phyloP scores from a whole-genome alignment of 2,113 vertebrate genomes.

The Anas platyrhynchos region DNA sequence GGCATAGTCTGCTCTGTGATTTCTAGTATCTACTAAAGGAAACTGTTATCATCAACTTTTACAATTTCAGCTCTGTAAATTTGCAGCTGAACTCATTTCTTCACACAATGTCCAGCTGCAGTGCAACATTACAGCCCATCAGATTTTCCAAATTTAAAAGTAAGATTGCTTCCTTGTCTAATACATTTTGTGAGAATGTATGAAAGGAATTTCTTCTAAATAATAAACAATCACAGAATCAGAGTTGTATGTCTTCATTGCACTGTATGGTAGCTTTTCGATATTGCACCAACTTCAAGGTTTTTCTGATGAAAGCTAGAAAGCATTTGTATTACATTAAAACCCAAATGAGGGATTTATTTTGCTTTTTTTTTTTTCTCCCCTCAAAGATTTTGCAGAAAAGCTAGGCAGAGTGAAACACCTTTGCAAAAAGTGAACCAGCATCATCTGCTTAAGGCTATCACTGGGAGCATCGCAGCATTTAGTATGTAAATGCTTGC shows the following conservation, averaged over 20 bases:
- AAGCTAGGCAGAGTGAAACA: background rate
- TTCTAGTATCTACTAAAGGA: background rate
- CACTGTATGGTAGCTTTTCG: background rate
- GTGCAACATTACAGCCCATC: background rate
- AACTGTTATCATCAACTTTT: background rate
- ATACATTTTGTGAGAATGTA: background rate
- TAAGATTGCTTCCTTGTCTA: background rate
- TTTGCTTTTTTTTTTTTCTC: background rate
- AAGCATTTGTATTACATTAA: background rate
- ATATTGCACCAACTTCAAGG: background rate
- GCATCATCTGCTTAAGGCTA: background rate
- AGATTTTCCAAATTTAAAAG: background rate
- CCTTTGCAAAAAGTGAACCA: background rate
- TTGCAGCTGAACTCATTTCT: background rate
- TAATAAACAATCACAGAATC: background rate
- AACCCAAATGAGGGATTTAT: background rate
- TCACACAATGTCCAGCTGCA: background rate
- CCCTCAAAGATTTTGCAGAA: background rate
- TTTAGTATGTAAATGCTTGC: background rate
- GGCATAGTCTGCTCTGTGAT: background rate
- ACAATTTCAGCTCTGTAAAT: background rate
- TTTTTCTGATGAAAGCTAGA: background rate
- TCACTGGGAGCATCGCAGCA: background rate
- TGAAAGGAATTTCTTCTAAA: background rate
- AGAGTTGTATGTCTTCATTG: background rate